A percentile compares a stretch with the other conserved stretches of the same genome.
These are phyloP conservation scores for Euzetes globulus DNA, from an alignment of 2,888 invertebrate genomes.

Conservation along the genomic window DNA sequence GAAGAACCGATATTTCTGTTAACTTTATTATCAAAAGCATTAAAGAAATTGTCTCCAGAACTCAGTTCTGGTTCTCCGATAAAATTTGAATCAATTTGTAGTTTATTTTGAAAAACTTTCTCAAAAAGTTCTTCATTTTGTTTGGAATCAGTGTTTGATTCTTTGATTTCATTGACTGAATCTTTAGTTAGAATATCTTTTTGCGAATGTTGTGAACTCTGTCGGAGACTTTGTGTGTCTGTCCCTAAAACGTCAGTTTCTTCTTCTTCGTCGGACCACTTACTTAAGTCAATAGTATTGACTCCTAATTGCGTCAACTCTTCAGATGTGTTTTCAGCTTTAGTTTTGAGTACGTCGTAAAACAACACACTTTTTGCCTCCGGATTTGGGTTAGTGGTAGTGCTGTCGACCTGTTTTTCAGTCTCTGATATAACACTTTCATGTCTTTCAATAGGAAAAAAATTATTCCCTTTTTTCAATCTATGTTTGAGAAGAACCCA, in stretches of 20 bases:
- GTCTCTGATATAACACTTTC: slow-evolving; percentile 10
- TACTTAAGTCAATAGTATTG: slow-evolving; percentile 8
- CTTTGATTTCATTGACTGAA: background rate
- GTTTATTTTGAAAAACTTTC: background rate
- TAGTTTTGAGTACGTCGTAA: slow-evolving; percentile 1
- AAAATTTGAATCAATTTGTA: background rate
- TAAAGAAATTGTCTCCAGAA: background rate
- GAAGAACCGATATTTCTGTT: background rate
- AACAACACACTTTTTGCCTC: background rate
- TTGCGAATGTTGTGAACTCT: background rate
- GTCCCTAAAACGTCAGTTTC: slow-evolving; percentile 10
- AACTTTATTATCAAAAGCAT: background rate
- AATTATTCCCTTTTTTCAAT: background rate
- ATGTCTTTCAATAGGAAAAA: background rate
- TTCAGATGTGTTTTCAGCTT: background rate
- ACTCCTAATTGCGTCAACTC: background rate
- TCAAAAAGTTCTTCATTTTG: background rate
- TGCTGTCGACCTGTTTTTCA: slow-evolving; percentile 3
- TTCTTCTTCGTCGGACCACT: slow-evolving; percentile 17
- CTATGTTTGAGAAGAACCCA: slow-evolving; percentile 47
- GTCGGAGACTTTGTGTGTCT: background rate
- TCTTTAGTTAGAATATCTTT: background rate
- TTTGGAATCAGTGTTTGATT: background rate
- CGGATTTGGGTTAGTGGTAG: background rate
- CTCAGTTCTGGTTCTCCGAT: background rate